Conservation (phyloP, 2,888 invertebrate genomes). For the Drosophila koepferae region DNA sequence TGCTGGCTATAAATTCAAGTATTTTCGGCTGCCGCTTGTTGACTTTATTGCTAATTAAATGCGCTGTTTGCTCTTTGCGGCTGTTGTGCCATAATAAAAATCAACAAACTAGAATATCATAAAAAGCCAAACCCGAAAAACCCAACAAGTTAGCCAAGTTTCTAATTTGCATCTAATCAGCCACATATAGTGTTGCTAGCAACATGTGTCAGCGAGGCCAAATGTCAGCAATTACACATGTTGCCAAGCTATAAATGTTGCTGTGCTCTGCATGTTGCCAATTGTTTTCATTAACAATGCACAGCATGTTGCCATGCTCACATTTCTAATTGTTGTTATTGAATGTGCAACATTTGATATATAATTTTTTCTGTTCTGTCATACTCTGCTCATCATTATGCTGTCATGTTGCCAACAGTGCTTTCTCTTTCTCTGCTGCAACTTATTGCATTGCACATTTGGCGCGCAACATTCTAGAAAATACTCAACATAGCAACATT, state of each 20-base stretch:
- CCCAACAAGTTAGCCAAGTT: not conserved
- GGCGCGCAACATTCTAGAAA: conserved; percentile 73
- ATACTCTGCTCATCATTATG: not conserved
- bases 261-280: not conserved
- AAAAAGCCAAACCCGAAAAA: not conserved
- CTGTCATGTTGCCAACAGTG: conserved; percentile 23
- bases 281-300: not conserved
- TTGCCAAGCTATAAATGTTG: conserved; percentile 1
- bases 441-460: conserved; percentile 43
- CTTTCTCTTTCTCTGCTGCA: conserved; percentile 73
- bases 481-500: conserved; percentile 17
- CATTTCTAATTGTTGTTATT: too few species aligned
- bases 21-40: conserved; percentile 39
- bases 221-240: not conserved
- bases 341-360: not conserved
- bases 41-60: conserved; percentile 59
- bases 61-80: conserved; percentile 26
- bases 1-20: conserved; percentile 43
- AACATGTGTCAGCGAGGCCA: conserved; percentile 3
- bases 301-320: not conserved
- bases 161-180: conserved; percentile 2
- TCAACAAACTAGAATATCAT: not conserved
- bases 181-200: not conserved
- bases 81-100: not conserved
- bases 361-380: too few species aligned